Percentiles rank a stretch among this genome's conserved stretches.
Conservation (phyloP, 92 coral and sea anemone genomes). For the Bergia sp. region DNA sequence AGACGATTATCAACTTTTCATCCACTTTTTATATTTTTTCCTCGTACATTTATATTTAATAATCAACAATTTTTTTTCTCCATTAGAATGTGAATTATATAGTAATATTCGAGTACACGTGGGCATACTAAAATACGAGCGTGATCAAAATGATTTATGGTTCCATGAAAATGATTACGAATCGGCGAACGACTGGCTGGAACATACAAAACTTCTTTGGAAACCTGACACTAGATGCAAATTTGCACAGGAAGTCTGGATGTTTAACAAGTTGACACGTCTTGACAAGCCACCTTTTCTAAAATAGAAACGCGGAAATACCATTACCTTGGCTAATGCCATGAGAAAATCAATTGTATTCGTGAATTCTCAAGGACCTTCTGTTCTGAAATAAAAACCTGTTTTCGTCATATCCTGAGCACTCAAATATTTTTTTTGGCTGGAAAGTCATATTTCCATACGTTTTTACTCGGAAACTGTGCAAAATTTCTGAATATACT, state of each 20-base stretch:
- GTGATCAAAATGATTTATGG: too few relatives aligned
- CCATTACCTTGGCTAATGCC: neutral
- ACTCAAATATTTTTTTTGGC: neutral
- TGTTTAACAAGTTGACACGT: neutral
- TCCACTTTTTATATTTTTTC: neutral
- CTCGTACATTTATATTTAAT: neutral
- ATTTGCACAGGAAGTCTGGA: neutral
- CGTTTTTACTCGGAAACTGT: neutral
- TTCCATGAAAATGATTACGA: neutral
- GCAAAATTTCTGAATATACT: neutral
- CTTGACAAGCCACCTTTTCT: neutral
- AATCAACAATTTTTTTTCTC: neutral
- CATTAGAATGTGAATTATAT: too few relatives aligned
- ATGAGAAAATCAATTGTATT: too few relatives aligned
- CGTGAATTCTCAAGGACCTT: neutral
- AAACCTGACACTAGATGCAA: conserved; percentile 6
- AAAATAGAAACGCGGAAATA: conserved; percentile 1
- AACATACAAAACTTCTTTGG: neutral
- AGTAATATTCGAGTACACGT: too few relatives aligned
- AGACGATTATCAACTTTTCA: neutral
- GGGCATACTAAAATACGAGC: too few relatives aligned
- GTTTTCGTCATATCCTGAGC: neutral
- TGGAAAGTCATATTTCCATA: neutral
- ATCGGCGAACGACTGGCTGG: neutral
- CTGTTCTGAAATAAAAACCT: conserved; percentile 4